These are phyloP conservation scores for Leuciscus waleckii DNA, from an alignment of 2,797 vertebrate genomes.

Conservation along the genomic window DNA sequence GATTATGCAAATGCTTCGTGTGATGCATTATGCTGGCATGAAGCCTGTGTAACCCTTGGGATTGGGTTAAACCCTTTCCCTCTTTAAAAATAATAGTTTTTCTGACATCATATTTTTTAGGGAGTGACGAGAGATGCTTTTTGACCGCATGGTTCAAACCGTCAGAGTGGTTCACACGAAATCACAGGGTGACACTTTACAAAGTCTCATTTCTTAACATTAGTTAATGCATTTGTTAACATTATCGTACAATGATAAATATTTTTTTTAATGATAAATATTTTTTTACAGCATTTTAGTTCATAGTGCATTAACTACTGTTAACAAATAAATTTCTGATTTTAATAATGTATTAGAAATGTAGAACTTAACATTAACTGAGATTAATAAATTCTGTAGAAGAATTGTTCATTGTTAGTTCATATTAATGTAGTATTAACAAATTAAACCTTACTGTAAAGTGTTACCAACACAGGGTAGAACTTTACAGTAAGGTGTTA, in stretches of 20 bases:
- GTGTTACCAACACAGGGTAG: too few relatives aligned
- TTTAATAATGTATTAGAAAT: neutral
- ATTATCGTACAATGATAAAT: neutral
- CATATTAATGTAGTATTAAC: too few relatives aligned
- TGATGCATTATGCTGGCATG: slow-evolving; percentile 13
- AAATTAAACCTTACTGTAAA: too few relatives aligned
- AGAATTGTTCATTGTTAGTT: too few relatives aligned
- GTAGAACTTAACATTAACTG: too few relatives aligned
- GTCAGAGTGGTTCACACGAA: neutral
- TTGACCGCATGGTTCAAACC: neutral
- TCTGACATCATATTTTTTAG: slow-evolving; percentile 21
- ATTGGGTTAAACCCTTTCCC: slow-evolving; percentile 31
- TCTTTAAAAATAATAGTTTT: neutral
- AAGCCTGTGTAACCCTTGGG: slow-evolving; percentile 14
- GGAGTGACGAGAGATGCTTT: neutral
- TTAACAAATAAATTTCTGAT: neutral
- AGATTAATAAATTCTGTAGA: too few relatives aligned
- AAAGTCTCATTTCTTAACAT: neutral
- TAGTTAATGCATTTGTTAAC: neutral
- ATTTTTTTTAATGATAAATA: neutral
- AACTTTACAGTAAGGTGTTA: too few relatives aligned
- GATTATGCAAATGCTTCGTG: slow-evolving; percentile 25
- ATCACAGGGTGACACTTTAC: neutral
- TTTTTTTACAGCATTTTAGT: neutral
- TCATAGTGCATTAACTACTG: neutral